Evolutionary conservation across 2,113 vertebrate species (phyloP), one percentile per base, ranked within the genome.

Genomic region (Ondatra zibethicus): DNA sequence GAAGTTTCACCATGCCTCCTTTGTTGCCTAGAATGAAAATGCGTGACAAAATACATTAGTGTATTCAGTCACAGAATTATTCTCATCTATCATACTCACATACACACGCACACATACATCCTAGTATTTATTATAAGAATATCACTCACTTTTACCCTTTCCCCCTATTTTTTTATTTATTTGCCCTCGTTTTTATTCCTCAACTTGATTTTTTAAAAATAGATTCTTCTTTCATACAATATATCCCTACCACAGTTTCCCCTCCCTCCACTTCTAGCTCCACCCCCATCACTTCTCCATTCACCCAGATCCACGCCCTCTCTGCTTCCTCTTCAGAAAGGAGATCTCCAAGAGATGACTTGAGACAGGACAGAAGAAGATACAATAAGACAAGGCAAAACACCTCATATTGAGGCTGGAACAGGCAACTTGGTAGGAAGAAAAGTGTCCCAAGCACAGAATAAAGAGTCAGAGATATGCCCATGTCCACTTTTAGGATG

Each of bases 121-220:
- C 23, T 27, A 52, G 5, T 16, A 76, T 42, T 45, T 63, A n/a
- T 68, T 52, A 52, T n/a, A 86, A 63, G 7, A 84, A 17, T 89
- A 27, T 81, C 42, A 68, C 7, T 78, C 4, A 45, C 3, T 52
- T 86, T 92, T 16, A 80, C 33, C 66, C n/a, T 42, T 58, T 73
- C 58, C 16, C 39, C 29, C 63, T 68, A n/a, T 42, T 11, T 96
- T 58, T 19, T 58, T 63, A 47, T 81, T 58, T 12, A 29, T 82
- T 7, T 88, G 2, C 2, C 27, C 11, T 45, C 52, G n/a, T 61
- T 92, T 92, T 73, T 94, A 58, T 97, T 96, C 17, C 91, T 93
- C 66, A 27, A 95, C 63, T 2, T 70, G 42, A 36, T 63, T 39
- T 80, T 33, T 55, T 36, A 2, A 52, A 52, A 50, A 11, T 36